These are phyloP conservation scores for Nothoprocta pentlandii DNA, from an alignment of 2,113 vertebrate genomes.

Conservation along the genomic window DNA sequence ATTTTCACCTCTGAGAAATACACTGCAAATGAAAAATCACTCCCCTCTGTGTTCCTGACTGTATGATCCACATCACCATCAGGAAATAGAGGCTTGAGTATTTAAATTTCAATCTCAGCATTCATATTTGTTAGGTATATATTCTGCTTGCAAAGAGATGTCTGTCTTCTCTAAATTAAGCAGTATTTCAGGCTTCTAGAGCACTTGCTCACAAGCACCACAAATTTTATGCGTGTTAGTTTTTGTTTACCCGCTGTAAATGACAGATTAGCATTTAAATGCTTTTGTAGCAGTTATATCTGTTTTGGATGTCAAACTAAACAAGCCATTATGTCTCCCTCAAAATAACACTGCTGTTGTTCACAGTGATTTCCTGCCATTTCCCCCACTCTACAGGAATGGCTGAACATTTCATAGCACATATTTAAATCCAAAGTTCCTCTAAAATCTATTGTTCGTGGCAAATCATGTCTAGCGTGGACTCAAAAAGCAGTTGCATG, in stretches of 20 bases:
- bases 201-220: not conserved
- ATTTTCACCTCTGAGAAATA: not conserved
- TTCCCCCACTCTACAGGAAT: slow-evolving; percentile 4
- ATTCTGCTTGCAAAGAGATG: not conserved
- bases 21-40: not conserved
- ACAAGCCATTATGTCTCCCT: slow-evolving; percentile 57
- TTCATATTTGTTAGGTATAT: not conserved
- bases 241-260: slow-evolving; percentile 67
- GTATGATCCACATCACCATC: not conserved
- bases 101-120: not conserved
- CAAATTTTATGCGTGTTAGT: not conserved
- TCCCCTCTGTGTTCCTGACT: not conserved
- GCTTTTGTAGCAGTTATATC: slow-evolving; percentile 52
- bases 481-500: not conserved
- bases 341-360: slow-evolving; percentile 51
- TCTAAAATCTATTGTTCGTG: slow-evolving; percentile 51
- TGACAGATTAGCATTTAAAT: slow-evolving; percentile 72
- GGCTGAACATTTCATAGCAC: slow-evolving; percentile 46
- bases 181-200: slow-evolving; percentile 16
- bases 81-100: not conserved
- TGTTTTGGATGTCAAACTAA: slow-evolving; percentile 65
- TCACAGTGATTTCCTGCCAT: slow-evolving; percentile 40
- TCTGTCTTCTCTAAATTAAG: slow-evolving; percentile 23
- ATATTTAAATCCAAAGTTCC: slow-evolving; percentile 38
- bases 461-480: not conserved